These are phyloP conservation scores for Albula goreensis DNA, from an alignment of 2,113 vertebrate genomes.

Conservation along the genomic window DNA sequence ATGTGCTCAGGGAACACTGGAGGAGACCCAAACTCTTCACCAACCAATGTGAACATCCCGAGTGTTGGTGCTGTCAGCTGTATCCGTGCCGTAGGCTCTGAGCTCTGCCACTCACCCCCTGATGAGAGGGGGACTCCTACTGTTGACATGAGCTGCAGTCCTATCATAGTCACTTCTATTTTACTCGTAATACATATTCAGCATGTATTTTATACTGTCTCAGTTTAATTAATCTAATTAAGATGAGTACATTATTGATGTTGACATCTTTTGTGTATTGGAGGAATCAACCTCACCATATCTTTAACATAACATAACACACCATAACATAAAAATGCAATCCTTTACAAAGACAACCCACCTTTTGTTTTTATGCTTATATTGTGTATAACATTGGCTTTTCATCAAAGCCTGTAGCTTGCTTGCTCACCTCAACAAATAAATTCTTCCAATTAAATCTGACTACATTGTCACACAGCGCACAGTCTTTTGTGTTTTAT, in stretches of 20 bases:
- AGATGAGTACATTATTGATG: no score
- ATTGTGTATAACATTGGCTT: no score
- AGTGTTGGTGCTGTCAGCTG: background rate
- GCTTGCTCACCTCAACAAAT: background rate
- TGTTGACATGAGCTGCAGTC: background rate
- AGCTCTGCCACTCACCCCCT: background rate
- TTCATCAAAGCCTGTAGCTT: background rate
- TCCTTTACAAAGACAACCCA: no score
- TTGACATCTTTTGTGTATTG: no score
- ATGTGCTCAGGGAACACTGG: background rate
- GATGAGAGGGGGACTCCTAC: background rate
- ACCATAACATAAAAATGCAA: no score
- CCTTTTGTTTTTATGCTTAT: no score
- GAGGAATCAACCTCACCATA: no score
- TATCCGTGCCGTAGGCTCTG: background rate
- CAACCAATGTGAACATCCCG: background rate
- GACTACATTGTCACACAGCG: background rate
- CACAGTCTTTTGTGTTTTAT: background rate
- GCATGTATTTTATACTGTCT: no score
- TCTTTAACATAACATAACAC: no score
- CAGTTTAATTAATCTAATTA: no score
- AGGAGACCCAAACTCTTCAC: background rate
- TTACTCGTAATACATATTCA: no score
- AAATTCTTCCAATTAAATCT: background rate
- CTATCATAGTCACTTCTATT: background rate